Evolutionary conservation across 2,888 invertebrate species (phyloP).

Genomic region (Coelinius sp.): DNA sequence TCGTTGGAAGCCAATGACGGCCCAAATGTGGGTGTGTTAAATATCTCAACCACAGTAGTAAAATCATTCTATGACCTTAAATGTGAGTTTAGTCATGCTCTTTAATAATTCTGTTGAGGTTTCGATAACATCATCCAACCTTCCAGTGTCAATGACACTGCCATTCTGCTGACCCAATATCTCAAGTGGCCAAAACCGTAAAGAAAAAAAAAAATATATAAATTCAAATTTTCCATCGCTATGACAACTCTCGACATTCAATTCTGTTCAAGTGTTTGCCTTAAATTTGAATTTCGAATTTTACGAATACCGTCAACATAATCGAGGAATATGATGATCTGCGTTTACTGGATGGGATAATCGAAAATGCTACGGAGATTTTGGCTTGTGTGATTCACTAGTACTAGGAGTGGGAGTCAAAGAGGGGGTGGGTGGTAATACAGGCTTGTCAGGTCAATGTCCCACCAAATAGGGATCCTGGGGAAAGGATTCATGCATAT

Average conservation of each 20-base stretch:
- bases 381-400: constrained; percentile 37
- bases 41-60: background rate
- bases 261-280: constrained; percentile 37
- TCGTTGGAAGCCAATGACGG: constrained; percentile 19
- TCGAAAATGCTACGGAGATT: constrained; percentile 64
- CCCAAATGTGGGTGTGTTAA: background rate
- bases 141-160: background rate
- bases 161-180: background rate
- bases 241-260: constrained; percentile 31
- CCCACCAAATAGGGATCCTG: constrained; percentile 57
- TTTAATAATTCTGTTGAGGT: background rate
- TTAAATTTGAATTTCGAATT: constrained; percentile 41
- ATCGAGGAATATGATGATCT: constrained; percentile 43
- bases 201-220: background rate
- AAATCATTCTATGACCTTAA: background rate
- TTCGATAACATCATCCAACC: background rate
- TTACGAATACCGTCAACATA: constrained; percentile 33
- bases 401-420: no score
- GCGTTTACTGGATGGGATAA: constrained; percentile 60
- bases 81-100: background rate
- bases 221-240: background rate
- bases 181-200: background rate
- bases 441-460: constrained; percentile 61
- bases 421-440: background rate
- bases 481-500: constrained; percentile 60